These are phyloP conservation scores for Eristalis arbustorum DNA, from an alignment of 2,888 invertebrate genomes.

Conservation along the genomic window DNA sequence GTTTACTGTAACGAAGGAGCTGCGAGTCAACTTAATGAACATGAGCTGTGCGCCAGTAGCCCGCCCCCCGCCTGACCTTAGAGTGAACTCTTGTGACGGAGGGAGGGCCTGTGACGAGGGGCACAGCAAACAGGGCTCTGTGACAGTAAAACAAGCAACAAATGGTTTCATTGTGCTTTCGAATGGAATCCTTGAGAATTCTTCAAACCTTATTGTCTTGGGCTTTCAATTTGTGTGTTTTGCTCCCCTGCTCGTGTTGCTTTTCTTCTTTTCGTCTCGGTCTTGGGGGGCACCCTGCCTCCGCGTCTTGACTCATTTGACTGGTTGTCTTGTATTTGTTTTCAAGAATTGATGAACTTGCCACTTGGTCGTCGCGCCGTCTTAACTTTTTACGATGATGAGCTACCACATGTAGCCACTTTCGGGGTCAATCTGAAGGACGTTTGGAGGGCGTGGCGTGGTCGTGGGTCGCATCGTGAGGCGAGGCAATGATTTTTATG, in stretches of 20 bases:
- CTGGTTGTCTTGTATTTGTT: neutral
- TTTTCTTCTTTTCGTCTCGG: neutral
- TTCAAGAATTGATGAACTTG: neutral
- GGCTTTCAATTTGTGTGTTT: neutral
- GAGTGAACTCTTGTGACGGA: neutral
- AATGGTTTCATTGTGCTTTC: neutral
- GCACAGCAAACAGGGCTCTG: neutral
- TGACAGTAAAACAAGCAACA: neutral
- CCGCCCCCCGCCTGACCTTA: neutral
- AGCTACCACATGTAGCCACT: neutral
- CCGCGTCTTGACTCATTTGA: neutral
- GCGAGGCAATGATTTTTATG: neutral
- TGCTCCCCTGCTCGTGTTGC: neutral
- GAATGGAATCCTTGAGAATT: neutral
- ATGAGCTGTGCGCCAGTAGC: neutral
- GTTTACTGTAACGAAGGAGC: neutral
- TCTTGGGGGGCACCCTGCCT: neutral
- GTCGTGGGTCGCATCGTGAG: neutral
- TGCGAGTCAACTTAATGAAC: neutral
- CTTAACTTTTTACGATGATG: neutral
- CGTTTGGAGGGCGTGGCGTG: neutral
- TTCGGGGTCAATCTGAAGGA: neutral
- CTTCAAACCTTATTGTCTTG: neutral
- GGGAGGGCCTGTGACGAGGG: neutral
- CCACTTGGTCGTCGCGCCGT: neutral